Percentiles rank a stretch among this genome's conserved stretches.
These are phyloP conservation scores for Mythimna loreyi DNA, from an alignment of 2,888 invertebrate genomes.

Conservation along the genomic window DNA sequence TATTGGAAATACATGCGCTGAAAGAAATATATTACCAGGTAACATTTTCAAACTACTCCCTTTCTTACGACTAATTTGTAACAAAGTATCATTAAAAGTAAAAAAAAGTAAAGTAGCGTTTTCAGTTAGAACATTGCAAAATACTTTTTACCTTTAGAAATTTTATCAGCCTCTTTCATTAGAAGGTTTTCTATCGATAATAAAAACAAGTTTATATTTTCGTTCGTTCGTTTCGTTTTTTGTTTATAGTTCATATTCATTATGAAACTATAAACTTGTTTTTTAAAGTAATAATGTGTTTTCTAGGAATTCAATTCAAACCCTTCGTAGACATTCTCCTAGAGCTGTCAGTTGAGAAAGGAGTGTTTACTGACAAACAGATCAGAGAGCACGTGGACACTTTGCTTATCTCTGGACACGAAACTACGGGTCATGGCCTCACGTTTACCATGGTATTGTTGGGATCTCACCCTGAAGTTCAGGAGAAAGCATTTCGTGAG, in stretches of 20 bases:
- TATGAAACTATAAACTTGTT: too few relatives aligned
- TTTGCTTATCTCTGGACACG: constrained; percentile 90
- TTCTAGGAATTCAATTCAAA: constrained; percentile 80
- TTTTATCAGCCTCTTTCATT: too few relatives aligned
- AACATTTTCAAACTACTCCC: neutral
- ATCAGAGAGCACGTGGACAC: constrained; percentile 91
- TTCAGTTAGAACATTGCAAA: too few relatives aligned
- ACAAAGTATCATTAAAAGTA: too few relatives aligned
- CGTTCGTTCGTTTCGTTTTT: too few relatives aligned
- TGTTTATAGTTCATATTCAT: too few relatives aligned
- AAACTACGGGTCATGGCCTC: constrained; percentile 84
- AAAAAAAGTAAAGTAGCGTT: too few relatives aligned
- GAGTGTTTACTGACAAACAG: constrained; percentile 86
- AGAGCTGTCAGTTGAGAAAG: constrained; percentile 83
- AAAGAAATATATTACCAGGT: constrained; percentile 65
- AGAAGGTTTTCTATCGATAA: too few relatives aligned
- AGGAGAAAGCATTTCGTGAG: constrained; percentile 79
- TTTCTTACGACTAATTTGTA: neutral
- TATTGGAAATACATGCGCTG: constrained; percentile 59
- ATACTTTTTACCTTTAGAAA: too few relatives aligned
- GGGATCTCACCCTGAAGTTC: constrained; percentile 82
- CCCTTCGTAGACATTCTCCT: constrained; percentile 90
- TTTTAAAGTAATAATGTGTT: neutral
- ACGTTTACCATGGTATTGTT: constrained; percentile 83
- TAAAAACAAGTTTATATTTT: too few relatives aligned